Evolutionary conservation across 2,113 vertebrate genomes (phyloP), one percentile per base, ranked within the genome.

Genomic region (human (Homo sapiens)): DNA sequence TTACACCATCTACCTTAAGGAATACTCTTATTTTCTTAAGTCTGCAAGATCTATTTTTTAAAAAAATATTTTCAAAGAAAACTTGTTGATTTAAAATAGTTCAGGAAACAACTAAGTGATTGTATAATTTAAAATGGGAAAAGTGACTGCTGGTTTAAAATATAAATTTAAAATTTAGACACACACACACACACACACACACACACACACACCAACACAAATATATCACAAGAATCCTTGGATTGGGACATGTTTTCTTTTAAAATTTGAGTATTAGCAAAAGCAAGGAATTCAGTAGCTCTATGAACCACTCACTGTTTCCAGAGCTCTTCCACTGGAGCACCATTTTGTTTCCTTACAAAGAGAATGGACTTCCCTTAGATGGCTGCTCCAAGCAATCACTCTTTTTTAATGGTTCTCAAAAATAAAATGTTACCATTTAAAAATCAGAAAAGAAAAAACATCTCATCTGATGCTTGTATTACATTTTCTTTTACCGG

Each of bases 61-160:
- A 79, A 27, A 76, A 30, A 84, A 38, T 84, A 64, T 95, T 92
- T 80, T 96, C 32, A 90, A 94, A 95, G 30, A 93, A 96, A 32
- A 30, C 35, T 27, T 10, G 40, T 75, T 43, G 6, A 38, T 76
- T 93, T 83, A 55, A 89, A 96, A 89, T 52, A 87, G 5, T 40
- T 87, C 38, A 86, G 11, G 17, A 80, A 97, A 88, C 16, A 93
- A 94, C 3, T 92, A 14, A 2, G 11, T 48, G 17, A 76, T 27
- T 45, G 48, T 20, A 57, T 64, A 80, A 76, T 73, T 93, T 86
- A 81, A 95, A 93, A 73, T 73, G 25, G 20, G n/a, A n/a, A 40
- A 83, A 68, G 18, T 55, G 45, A 89, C 11, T 82, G 35, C 6
- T 88, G 14, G 17, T 84, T 94, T 89, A 89, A 92, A 82, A 75